Base-by-base conservation (phyloP, 1,140 invertebrate genomes). In the Asobara japonica region DNA sequence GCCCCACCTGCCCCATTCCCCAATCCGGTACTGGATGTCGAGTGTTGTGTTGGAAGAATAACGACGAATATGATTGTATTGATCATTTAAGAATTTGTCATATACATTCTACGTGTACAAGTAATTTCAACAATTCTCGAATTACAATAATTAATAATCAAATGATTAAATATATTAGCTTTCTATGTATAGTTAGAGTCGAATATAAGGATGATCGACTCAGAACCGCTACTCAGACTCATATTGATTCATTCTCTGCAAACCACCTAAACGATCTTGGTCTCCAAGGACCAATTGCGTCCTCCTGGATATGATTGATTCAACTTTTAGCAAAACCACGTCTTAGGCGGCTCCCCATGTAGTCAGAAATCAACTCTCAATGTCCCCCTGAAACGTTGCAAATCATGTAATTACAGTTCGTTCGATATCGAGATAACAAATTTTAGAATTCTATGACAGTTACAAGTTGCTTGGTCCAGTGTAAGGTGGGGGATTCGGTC, bases 401-500 rank as follows among this genome's bases (percentile, higher is more conserved):
- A 62, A 45, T n/a, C 2, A 48, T 13, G 16, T 36, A 60, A 38
- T 11, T 8, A 36, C 10, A 48, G 41, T 25, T 13, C 0, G 3
- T 71, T 6, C 8, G n/a, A 22, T 60, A 36, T 36, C 33, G 7
- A 13, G 25, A 10, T 16, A 61, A 7, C 3, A 36, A 3, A 60
- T 30, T 25, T 29, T 13, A 20, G 36, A 11, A 45, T 66, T n/a
- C 11, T 16, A 11, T 7, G n/a, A 51, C 72, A 84, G 82, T 82
- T 79, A 88, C 86, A 86, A 75, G 66, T 83, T 86, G 31, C 78
- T 81, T 0, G 83, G 78, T 69, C 83, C 83, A 20, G 79, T 84
- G 67, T 84, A 87, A 3, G 83, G 86, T 11, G 83, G 87, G 30
- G 85, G 87, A 79, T 85, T 88, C 20, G 85, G 87, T 62, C 88